Conservation (phyloP, 2,797 vertebrate genomes). For the Apogon talboti region DNA sequence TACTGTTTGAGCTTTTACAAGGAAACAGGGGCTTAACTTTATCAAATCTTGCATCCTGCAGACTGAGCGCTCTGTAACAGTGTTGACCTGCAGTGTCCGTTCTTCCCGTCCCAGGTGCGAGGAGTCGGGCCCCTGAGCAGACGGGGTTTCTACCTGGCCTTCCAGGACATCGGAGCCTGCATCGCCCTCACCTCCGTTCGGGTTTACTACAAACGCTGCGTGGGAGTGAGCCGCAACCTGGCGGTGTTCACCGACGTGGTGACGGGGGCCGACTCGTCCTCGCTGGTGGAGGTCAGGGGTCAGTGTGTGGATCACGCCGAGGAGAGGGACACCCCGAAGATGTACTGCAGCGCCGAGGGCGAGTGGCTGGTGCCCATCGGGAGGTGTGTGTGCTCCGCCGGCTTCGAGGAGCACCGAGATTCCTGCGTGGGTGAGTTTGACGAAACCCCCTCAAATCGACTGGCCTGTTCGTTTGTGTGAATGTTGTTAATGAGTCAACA, state of each 20-base stretch:
- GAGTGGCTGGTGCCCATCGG: slow-evolving; percentile 98
- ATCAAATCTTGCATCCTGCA: neutral
- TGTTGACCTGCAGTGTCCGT: neutral
- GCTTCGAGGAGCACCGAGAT: slow-evolving; percentile 91
- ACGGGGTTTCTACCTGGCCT: slow-evolving; percentile 94
- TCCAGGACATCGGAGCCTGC: slow-evolving; percentile 97
- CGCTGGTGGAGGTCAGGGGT: slow-evolving; percentile 94
- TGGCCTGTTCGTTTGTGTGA: neutral
- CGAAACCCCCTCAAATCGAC: neutral
- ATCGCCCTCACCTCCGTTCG: slow-evolving; percentile 93
- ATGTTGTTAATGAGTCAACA: neutral
- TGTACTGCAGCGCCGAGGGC: slow-evolving; percentile 98
- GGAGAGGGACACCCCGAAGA: slow-evolving; percentile 96
- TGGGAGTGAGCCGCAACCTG: slow-evolving; percentile 91
- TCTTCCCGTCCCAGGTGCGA: slow-evolving; percentile 76
- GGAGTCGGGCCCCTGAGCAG: slow-evolving; percentile 91
- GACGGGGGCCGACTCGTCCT: slow-evolving; percentile 95
- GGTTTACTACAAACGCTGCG: slow-evolving; percentile 96
- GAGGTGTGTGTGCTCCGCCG: slow-evolving; percentile 94
- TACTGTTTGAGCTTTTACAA: slow-evolving; percentile 5
- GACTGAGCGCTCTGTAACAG: too few species aligned
- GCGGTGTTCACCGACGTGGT: slow-evolving; percentile 95
- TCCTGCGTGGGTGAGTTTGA: slow-evolving; percentile 91
- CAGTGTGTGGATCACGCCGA: slow-evolving; percentile 94
- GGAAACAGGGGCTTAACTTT: slow-evolving; percentile 7